Base-by-base conservation (phyloP, 2,888 invertebrate species). In the Helicoverpa assulta region DNA sequence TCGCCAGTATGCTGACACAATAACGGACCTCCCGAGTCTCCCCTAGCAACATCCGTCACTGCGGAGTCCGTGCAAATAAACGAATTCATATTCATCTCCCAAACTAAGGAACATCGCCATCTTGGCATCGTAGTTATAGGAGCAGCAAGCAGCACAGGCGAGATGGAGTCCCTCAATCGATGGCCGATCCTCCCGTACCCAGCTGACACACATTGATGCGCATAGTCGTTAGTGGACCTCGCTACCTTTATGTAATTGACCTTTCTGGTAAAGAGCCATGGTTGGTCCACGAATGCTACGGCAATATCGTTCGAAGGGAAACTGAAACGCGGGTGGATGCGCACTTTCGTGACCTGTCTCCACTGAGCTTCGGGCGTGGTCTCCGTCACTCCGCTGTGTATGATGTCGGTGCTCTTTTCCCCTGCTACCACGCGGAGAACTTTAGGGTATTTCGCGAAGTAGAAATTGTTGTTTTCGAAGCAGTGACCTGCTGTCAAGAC, bases 11-110 rank as follows among this genome's bases (percentile, higher is more conserved):
- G 81, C 3, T 70, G 80, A 64, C 94, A 94, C 1, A 85, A 82
- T 33, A 94, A 69, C 0, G 94, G 94, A 0, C 94, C 92, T 0
- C 94, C 94, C 0, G 94, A 94, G 69, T 94, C 94, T 0, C 94
- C 94, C 5, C 74, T 80, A 0, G 89, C 82, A 0, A 83, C 83
- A 47, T 83, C 83, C 0, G 78, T 33, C 3, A 71, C 0, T 3
- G 67, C 52, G 5, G 80, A 70, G 10, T 70, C 62, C 0, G 83
- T 73, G 43, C 83, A 90, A 43, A 83, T 65, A 58, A 71, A 80
- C 3, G 47, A 8, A 16, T 80, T 67, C 83, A 83, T 91, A 37
- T 92, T 80, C 87, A 92, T 89, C 18, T 90, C 88, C 93, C 94
- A 94, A 0, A 90, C 50, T 0, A 77, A 19, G 0, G 90, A 77